These are phyloP conservation scores for Malurus leucopterus DNA, from an alignment of 2,797 vertebrate genomes.

Conservation along the genomic window DNA sequence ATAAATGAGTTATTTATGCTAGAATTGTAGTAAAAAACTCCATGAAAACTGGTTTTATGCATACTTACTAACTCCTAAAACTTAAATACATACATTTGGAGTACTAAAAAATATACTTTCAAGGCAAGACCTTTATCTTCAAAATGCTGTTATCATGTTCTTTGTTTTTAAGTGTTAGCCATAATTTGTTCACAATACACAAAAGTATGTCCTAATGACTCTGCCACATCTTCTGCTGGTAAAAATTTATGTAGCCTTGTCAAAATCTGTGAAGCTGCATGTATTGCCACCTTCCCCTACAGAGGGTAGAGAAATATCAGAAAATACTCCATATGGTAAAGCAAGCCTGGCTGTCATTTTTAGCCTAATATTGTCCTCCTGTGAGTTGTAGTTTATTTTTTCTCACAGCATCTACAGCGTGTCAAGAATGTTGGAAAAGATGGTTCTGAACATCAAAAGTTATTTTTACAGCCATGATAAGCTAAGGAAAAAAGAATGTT, in stretches of 20 bases:
- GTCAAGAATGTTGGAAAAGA: constrained; percentile 45
- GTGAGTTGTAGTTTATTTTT: constrained; percentile 36
- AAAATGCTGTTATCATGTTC: neutral
- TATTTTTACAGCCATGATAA: constrained; percentile 35
- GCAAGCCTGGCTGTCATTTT: constrained; percentile 18
- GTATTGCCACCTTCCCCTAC: neutral
- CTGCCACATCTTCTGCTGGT: neutral
- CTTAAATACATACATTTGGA: neutral
- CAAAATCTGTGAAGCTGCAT: neutral
- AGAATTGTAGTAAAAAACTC: neutral
- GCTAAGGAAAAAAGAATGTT: constrained; percentile 40
- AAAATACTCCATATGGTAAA: neutral
- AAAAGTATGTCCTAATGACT: neutral
- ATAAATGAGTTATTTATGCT: neutral
- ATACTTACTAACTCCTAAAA: neutral
- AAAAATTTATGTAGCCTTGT: neutral
- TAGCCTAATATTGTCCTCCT: constrained; percentile 22
- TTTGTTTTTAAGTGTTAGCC: neutral
- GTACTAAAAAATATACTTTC: neutral
- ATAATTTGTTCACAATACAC: neutral
- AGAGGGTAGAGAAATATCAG: neutral
- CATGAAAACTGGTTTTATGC: neutral
- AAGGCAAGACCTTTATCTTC: neutral
- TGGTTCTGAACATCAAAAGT: constrained; percentile 13
- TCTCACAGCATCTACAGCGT: constrained; percentile 12